Evolutionary conservation across 2,888 invertebrate genomes (phyloP).

Genomic region (Epistrophella euchroma): DNA sequence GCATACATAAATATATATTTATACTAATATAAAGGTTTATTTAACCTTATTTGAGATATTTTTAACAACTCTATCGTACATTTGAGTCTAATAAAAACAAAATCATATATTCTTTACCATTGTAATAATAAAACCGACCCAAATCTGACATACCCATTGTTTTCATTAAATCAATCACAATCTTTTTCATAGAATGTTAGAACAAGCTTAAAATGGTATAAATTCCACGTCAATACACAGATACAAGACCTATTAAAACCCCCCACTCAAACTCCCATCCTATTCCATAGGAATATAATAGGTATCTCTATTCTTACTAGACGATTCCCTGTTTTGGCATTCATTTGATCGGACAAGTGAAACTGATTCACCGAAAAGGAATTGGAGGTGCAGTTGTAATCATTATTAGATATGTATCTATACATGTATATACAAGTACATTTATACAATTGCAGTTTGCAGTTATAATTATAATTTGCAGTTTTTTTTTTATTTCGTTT

Average conservation of each 20-base stretch:
- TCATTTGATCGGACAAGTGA: conserved; percentile 52
- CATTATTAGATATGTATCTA: not conserved
- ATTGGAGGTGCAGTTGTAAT: conserved; percentile 25
- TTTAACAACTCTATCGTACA: too few relatives aligned
- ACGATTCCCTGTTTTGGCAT: conserved; percentile 41
- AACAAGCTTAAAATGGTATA: not conserved
- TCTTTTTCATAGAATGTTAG: not conserved
- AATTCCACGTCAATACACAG: not conserved
- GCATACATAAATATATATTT: too few relatives aligned
- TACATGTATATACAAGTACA: too few relatives aligned
- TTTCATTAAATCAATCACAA: not conserved
- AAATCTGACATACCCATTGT: not conserved
- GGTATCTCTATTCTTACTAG: not conserved
- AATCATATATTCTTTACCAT: not conserved
- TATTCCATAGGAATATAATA: not conserved
- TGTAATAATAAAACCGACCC: not conserved
- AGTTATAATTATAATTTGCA: conserved; percentile 28
- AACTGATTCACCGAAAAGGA: conserved; percentile 67
- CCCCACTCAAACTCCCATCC: not conserved
- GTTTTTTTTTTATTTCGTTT: conserved; percentile 5
- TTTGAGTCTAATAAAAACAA: too few relatives aligned
- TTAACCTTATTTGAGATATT: too few relatives aligned
- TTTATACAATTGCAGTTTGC: conserved; percentile 8
- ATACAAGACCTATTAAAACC: not conserved
- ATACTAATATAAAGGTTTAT: too few relatives aligned